Percentiles rank a stretch among this genome's conserved stretches.
These are phyloP conservation scores for Garrulus glandarius DNA, from an alignment of 2,797 vertebrate species.

Conservation along the genomic window DNA sequence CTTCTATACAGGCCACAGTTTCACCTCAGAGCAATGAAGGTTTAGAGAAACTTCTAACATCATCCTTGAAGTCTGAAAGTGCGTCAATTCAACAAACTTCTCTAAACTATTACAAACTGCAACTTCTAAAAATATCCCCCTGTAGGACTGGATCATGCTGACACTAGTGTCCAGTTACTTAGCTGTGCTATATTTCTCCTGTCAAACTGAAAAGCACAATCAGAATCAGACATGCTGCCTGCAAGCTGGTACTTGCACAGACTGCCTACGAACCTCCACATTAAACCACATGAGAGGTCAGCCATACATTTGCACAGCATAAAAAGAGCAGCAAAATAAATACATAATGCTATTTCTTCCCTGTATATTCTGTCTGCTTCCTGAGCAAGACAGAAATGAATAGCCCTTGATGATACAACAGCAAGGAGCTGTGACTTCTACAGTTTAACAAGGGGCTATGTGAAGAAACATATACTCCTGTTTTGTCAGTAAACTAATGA, in stretches of 20 bases:
- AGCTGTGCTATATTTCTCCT: background rate
- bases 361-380: background rate
- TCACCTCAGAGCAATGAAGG: background rate
- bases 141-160: rapidly evolving
- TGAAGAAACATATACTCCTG: background rate
- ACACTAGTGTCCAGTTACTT: background rate
- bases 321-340: background rate
- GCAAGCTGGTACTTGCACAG: background rate
- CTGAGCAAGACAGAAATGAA: background rate
- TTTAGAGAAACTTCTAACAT: background rate
- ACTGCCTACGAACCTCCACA: background rate
- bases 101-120: background rate
- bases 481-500: background rate
- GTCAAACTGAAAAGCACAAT: background rate
- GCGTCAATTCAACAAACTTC: background rate
- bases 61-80: background rate
- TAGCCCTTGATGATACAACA: background rate
- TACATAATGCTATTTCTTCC: background rate
- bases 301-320: background rate
- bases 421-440: rapidly evolving
- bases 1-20: background rate
- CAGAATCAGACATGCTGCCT: background rate
- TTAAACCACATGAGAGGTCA: background rate
- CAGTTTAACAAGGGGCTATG: background rate
- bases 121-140: background rate